Evolutionary conservation across 2,797 vertebrate genomes (phyloP).

Genomic region (Phataginus tetradactyla): DNA sequence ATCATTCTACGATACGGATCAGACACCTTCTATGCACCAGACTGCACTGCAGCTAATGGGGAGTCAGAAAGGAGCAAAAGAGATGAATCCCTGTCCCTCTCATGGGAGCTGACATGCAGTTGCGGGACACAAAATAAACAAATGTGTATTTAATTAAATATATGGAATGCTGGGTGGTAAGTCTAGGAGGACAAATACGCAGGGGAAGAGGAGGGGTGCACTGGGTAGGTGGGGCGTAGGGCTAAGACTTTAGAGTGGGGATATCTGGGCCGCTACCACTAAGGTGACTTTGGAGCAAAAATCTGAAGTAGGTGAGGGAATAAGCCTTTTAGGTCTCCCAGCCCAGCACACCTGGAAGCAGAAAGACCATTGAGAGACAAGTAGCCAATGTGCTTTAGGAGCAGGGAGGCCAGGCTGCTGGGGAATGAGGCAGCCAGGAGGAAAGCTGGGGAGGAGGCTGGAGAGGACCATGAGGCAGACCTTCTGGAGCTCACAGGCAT

Average conservation of each 20-base stretch:
- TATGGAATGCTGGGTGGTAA: neutral
- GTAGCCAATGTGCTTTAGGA: neutral
- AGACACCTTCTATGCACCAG: neutral
- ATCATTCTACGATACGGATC: neutral
- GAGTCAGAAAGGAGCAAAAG: neutral
- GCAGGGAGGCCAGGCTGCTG: too few relatives aligned
- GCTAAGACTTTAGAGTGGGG: neutral
- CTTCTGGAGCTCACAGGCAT: fast-evolving
- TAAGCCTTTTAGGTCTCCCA: neutral
- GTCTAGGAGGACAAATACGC: neutral
- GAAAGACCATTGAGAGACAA: too few relatives aligned
- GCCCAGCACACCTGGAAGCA: neutral
- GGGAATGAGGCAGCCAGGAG: neutral
- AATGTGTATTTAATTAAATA: neutral
- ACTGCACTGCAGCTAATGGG: too few relatives aligned
- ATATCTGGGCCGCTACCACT: too few relatives aligned
- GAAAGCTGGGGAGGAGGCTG: neutral
- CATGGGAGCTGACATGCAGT: neutral
- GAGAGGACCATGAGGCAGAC: neutral
- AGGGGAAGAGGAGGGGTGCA: neutral
- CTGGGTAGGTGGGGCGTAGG: neutral
- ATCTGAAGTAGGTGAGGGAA: too few relatives aligned
- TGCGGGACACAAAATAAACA: neutral
- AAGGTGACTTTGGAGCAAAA: neutral
- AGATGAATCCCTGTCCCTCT: neutral